These are phyloP conservation scores for Crepidodera aurea DNA, from an alignment of 2,888 invertebrate species.

Conservation along the genomic window DNA sequence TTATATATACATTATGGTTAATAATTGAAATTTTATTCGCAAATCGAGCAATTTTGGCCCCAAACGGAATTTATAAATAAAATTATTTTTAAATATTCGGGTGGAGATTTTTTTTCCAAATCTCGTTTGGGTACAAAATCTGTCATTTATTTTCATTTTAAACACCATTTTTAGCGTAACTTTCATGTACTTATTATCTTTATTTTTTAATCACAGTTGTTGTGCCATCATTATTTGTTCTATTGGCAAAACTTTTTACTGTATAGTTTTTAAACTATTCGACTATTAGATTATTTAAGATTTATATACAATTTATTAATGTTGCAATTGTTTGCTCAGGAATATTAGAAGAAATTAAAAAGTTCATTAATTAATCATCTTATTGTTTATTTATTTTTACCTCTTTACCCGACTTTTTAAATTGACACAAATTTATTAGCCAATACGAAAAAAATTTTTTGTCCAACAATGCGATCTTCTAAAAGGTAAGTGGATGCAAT, in stretches of 20 bases:
- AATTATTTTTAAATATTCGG: background rate
- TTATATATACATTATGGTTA: constrained; percentile 21
- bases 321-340: constrained; percentile 59
- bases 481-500: too few species aligned
- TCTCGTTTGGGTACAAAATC: constrained; percentile 16
- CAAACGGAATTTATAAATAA: constrained; percentile 17
- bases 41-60: background rate
- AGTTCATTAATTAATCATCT: constrained; percentile 35
- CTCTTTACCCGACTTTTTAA: too few species aligned
- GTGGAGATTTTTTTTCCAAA: constrained; percentile 13
- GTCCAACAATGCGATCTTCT: too few species aligned
- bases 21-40: background rate
- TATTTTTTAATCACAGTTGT: constrained; percentile 42
- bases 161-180: constrained; percentile 34
- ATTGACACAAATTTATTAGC: too few species aligned
- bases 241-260: constrained; percentile 39
- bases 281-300: constrained; percentile 45
- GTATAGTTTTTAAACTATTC: constrained; percentile 41
- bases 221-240: constrained; percentile 47
- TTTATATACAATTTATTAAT: constrained; percentile 46
- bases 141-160: constrained; percentile 21
- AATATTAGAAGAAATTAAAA: constrained; percentile 53
- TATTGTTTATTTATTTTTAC: too few species aligned
- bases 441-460: too few species aligned
- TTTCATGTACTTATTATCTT: constrained; percentile 40